Evolutionary conservation across 2,113 vertebrate genomes (phyloP).

Genomic region (Dissostichus mawsoni): DNA sequence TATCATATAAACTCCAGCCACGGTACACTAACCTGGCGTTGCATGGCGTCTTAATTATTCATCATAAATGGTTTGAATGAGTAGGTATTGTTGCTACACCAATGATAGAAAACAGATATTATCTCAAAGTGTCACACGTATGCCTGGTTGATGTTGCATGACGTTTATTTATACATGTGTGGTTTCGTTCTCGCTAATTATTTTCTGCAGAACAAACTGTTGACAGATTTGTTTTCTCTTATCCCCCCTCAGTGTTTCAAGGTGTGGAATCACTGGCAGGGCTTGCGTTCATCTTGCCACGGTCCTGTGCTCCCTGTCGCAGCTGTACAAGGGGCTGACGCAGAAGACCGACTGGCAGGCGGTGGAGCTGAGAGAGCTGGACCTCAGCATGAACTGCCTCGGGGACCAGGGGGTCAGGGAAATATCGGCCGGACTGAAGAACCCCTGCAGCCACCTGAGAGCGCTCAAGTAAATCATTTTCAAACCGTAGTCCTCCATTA

Average conservation of each 20-base stretch:
- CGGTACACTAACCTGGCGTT: too few relatives aligned
- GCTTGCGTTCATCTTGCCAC: slow-evolving; percentile 24
- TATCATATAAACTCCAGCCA: too few relatives aligned
- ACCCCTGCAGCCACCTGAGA: slow-evolving; percentile 46
- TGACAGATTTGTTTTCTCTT: background rate
- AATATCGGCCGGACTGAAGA: slow-evolving; percentile 40
- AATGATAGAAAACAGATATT: too few relatives aligned
- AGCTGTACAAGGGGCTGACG: slow-evolving; percentile 4
- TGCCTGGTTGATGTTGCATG: too few relatives aligned
- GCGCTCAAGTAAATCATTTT: slow-evolving; percentile 41
- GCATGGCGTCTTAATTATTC: too few relatives aligned
- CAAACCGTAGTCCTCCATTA: background rate
- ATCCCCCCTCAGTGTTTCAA: slow-evolving; percentile 47
- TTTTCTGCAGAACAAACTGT: too few relatives aligned
- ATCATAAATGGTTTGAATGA: too few relatives aligned
- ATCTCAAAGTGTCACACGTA: too few relatives aligned
- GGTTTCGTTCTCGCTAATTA: background rate
- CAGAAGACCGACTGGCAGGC: slow-evolving; percentile 7
- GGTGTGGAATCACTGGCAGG: slow-evolving; percentile 49
- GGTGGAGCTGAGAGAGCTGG: slow-evolving; percentile 53
- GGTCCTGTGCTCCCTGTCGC: slow-evolving; percentile 38
- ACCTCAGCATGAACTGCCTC: slow-evolving; percentile 72
- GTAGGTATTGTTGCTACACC: too few relatives aligned
- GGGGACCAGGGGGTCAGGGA: slow-evolving; percentile 37
- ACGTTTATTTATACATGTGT: too few relatives aligned